These are phyloP conservation scores for Isoperla grammatica DNA, from an alignment of 2,888 invertebrate species.

Conservation along the genomic window DNA sequence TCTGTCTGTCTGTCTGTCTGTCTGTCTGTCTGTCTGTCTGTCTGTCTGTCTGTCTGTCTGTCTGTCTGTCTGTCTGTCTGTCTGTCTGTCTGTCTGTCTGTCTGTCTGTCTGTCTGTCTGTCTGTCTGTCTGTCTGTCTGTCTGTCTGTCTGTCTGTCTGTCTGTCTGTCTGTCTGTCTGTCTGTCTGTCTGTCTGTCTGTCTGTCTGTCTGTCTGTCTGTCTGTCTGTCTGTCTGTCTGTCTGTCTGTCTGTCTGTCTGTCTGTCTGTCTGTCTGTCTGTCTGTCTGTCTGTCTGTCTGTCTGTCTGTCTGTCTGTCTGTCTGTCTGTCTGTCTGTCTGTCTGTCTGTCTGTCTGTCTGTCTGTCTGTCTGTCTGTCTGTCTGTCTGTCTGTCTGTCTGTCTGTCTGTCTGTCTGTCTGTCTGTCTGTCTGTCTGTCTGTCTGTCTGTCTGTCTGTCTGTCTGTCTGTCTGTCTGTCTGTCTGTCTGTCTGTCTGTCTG, in stretches of 20 bases:
- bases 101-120: conserved; percentile 27
- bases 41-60: too few relatives aligned
- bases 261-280: conserved; percentile 26
- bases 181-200: conserved; percentile 27
- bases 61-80: too few relatives aligned
- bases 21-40: too few relatives aligned
- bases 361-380: too few relatives aligned
- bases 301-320: conserved; percentile 23
- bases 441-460: too few relatives aligned
- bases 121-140: conserved; percentile 27
- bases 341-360: too few relatives aligned
- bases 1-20: too few relatives aligned
- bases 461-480: too few relatives aligned
- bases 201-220: conserved; percentile 26
- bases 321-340: conserved; percentile 6
- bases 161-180: conserved; percentile 27
- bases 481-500: too few relatives aligned
- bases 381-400: too few relatives aligned
- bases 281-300: conserved; percentile 25
- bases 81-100: conserved; percentile 26
- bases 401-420: too few relatives aligned
- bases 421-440: too few relatives aligned
- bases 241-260: conserved; percentile 26
- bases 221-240: conserved; percentile 26
- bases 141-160: conserved; percentile 27